Conservation (phyloP, 2,888 invertebrate species). For the Drosophila suboccidentalis region DNA sequence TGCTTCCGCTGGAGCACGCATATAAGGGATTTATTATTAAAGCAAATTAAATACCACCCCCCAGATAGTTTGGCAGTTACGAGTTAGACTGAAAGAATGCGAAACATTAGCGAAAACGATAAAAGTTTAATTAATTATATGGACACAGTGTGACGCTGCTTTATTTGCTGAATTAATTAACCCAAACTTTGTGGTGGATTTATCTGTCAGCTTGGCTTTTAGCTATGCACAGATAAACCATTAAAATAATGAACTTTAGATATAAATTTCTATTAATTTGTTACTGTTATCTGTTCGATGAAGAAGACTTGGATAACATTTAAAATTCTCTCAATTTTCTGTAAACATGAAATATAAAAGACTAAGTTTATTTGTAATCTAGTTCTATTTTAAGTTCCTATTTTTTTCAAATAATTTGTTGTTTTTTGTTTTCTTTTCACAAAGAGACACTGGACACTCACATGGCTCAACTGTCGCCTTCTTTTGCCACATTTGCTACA, state of each 20-base stretch:
- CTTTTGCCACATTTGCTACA: constrained; percentile 12
- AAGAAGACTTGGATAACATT: too few species aligned
- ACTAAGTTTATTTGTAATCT: too few species aligned
- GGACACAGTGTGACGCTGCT: constrained; percentile 60
- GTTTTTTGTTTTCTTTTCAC: not conserved
- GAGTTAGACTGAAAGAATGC: constrained; percentile 1
- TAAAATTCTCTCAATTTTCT: too few species aligned
- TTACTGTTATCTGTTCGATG: too few species aligned
- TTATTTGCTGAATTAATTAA: constrained; percentile 45
- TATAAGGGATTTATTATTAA: constrained; percentile 81
- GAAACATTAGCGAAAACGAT: constrained; percentile 57
- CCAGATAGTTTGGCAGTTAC: constrained; percentile 13
- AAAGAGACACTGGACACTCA: not conserved
- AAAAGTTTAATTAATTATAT: constrained; percentile 78
- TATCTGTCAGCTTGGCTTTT: constrained; percentile 12
- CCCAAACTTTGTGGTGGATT: constrained; percentile 10
- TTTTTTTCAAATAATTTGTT: too few species aligned
- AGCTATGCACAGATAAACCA: not conserved
- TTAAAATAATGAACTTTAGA: not conserved
- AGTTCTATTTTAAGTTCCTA: too few species aligned
- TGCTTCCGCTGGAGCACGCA: constrained; percentile 31
- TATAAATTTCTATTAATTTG: too few species aligned
- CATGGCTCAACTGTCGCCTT: constrained; percentile 11
- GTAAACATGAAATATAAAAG: too few species aligned
- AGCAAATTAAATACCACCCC: constrained; percentile 78